Base-by-base conservation (phyloP, 2,888 invertebrate genomes). In the Heteropelma amictum region DNA sequence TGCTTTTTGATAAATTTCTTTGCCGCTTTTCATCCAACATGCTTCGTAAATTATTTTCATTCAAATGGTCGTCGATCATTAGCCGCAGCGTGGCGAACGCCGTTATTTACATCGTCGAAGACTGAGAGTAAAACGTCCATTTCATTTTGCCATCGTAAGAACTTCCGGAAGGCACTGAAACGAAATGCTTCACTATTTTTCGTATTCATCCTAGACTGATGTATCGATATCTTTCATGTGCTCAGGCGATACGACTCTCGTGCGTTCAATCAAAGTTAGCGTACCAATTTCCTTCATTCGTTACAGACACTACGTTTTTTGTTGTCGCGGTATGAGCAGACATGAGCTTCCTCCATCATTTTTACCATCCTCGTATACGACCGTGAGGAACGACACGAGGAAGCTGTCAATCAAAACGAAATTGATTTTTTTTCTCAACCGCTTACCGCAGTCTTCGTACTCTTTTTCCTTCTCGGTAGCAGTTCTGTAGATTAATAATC, bases 341-440 rank as follows among this genome's bases (percentile, higher is more conserved):
- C n/a, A n/a, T n/a, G n/a, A n/a, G n/a, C n/a, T n/a, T n/a, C n/a
- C n/a, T n/a, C n/a, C n/a, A n/a, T n/a, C n/a, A n/a, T n/a, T n/a
- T n/a, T n/a, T n/a, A n/a, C n/a, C n/a, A n/a, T n/a, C n/a, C n/a
- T n/a, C n/a, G n/a, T n/a, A n/a, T n/a, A n/a, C n/a, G n/a, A n/a
- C n/a, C n/a, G n/a, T n/a, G n/a, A n/a, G n/a, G n/a, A n/a, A n/a
- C n/a, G n/a, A n/a, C n/a, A n/a, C n/a, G n/a, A n/a, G n/a, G n/a
- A n/a, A n/a, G 23, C 51, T 17, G 19, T 30, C 33, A 65, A 45
- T 54, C 33, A 65, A 30, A n/a, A 17, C 35, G 33, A 14, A 54
- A 23, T 28, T 54, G 54, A 54, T 12, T n/a, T 10, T 26, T 23
- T 45, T 54, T 65, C 8, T 17, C 21, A 23, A 17, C 12, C 42